phyloP scores from a whole-genome alignment of 2,888 invertebrate species.

The Acleris cristana region DNA sequence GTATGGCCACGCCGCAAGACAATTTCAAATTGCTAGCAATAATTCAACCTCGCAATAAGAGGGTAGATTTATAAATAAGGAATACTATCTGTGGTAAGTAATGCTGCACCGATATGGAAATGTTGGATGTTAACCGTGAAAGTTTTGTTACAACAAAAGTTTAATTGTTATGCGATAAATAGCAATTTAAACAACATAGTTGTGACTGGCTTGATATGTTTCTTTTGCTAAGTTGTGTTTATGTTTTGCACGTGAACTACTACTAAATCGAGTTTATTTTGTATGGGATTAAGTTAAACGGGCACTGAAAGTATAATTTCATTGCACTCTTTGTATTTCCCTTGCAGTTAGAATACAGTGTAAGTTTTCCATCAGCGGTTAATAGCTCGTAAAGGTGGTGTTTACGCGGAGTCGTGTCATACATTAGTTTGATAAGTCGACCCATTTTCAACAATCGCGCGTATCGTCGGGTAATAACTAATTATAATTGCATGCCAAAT shows the following conservation, averaged over 20 bases:
- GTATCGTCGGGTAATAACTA: constrained; percentile 44
- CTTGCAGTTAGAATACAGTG: constrained; percentile 40
- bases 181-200: background rate
- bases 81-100: constrained; percentile 58
- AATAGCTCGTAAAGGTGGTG: constrained; percentile 49
- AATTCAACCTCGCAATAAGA: constrained; percentile 65
- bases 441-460: constrained; percentile 62
- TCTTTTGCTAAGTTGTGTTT: background rate
- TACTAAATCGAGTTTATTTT: background rate
- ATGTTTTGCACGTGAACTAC: background rate
- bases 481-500: constrained; percentile 48
- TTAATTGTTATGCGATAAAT: constrained; percentile 3
- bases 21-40: constrained; percentile 71
- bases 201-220: background rate
- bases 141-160: constrained; percentile 14
- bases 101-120: constrained; percentile 58
- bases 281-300: no score
- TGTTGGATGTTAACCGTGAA: constrained; percentile 63
- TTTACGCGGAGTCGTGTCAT: constrained; percentile 61
- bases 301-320: constrained; percentile 1
- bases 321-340: constrained; percentile 29
- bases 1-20: constrained; percentile 61
- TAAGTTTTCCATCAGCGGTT: constrained; percentile 45
- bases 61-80: constrained; percentile 70
- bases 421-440: constrained; percentile 64